Evolutionary conservation across 2,113 vertebrate genomes (phyloP).

Genomic region (Rhagologus leucostigma): DNA sequence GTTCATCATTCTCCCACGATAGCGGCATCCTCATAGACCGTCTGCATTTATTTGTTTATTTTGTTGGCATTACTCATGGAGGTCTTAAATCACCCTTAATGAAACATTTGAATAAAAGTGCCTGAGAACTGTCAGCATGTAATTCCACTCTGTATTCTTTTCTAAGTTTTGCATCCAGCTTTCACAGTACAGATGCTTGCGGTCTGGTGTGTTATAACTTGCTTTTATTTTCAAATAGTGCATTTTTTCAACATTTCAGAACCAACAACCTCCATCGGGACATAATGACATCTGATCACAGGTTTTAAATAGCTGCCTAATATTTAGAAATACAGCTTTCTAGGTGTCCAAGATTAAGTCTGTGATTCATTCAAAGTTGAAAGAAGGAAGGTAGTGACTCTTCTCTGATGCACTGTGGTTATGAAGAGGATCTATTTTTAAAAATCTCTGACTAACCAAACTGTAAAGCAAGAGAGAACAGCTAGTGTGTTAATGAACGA

Average conservation of each 20-base stretch:
- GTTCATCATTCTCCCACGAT: neutral
- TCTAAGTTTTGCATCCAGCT: conserved; percentile 13
- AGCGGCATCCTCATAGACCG: neutral
- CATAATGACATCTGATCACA: conserved; percentile 43
- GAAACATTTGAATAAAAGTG: conserved; percentile 6
- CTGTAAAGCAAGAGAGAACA: neutral
- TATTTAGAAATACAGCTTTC: conserved; percentile 40
- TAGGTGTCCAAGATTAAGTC: neutral
- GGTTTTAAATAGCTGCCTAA: conserved; percentile 52
- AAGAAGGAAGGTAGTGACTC: neutral
- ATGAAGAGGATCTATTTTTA: neutral
- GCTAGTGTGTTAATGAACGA: neutral
- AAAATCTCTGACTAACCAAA: conserved; percentile 5
- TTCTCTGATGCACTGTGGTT: neutral
- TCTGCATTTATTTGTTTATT: neutral
- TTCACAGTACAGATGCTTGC: conserved; percentile 61
- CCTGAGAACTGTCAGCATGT: neutral
- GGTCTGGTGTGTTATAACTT: conserved; percentile 48
- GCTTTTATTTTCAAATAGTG: conserved; percentile 56
- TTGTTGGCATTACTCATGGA: neutral
- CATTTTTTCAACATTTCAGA: conserved; percentile 51
- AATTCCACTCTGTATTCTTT: neutral
- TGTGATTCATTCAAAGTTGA: neutral
- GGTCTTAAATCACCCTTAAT: conserved; percentile 3
- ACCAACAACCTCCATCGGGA: conserved; percentile 1